Conservation (phyloP, 2,113 vertebrate species). For the Xiphophorus hellerii region DNA sequence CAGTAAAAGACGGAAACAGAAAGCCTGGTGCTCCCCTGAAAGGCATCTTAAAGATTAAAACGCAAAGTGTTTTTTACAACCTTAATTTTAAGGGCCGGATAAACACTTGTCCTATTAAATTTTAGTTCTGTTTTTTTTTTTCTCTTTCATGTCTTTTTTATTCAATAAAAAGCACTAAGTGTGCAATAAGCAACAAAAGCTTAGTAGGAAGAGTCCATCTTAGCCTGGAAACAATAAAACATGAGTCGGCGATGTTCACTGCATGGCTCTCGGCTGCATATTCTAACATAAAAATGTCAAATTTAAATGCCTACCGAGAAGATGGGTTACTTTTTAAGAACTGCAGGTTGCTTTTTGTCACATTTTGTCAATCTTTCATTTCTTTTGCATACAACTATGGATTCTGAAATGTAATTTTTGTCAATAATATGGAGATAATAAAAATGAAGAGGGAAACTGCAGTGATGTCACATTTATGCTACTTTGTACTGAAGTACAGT, state of each 20-base stretch:
- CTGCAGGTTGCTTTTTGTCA: not conserved
- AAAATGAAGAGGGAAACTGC: not conserved
- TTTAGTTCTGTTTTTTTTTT: not conserved
- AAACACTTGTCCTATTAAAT: constrained; percentile 8
- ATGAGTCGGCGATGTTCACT: constrained; percentile 19
- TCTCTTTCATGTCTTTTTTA: constrained; percentile 12
- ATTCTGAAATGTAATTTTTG: not conserved
- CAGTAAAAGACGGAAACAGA: not conserved
- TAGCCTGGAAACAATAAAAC: constrained; percentile 46
- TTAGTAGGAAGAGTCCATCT: constrained; percentile 16
- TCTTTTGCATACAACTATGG: not conserved
- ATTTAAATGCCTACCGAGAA: not conserved
- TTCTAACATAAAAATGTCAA: constrained; percentile 43
- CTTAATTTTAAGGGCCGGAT: not conserved
- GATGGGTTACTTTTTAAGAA: constrained; percentile 4
- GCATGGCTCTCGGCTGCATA: constrained; percentile 11
- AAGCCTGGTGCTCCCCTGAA: not conserved
- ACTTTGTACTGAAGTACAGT: no score
- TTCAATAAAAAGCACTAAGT: constrained; percentile 26
- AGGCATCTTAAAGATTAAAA: constrained; percentile 4
- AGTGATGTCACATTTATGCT: no score
- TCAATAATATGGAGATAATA: not conserved
- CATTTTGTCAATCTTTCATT: not conserved
- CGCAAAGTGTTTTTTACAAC: not conserved
- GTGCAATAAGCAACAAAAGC: constrained; percentile 17